Conservation (phyloP, 2,797 vertebrate genomes). For the Eupleurogrammus muticus region DNA sequence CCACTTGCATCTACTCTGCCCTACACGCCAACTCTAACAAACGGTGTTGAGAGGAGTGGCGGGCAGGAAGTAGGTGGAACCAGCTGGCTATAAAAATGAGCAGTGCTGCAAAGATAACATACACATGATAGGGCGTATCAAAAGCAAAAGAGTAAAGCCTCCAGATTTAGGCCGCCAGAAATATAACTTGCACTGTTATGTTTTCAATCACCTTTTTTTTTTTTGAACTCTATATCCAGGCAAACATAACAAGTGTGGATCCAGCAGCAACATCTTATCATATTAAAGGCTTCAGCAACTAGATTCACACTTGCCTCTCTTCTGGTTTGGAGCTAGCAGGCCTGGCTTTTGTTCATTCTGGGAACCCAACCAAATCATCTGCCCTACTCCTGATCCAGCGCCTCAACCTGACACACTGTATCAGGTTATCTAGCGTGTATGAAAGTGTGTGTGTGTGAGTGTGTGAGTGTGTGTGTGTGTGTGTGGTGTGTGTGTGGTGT, state of each 20-base stretch:
- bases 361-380: conserved; percentile 64
- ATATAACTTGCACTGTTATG: neutral
- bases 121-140: neutral
- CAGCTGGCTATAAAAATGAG: conserved; percentile 15
- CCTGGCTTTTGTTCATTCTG: conserved; percentile 51
- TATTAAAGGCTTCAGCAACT: conserved; percentile 13
- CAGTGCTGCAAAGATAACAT: conserved; percentile 13
- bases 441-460: conserved; percentile 45
- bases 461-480: conserved; percentile 7
- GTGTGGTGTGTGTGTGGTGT: too few relatives aligned
- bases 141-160: conserved; percentile 11
- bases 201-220: neutral
- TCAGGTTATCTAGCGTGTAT: conserved; percentile 65
- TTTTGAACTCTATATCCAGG: neutral
- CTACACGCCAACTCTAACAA: conserved; percentile 55
- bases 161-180: conserved; percentile 1
- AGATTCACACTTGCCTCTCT: conserved; percentile 39
- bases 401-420: conserved; percentile 71
- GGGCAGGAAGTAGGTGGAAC: conserved; percentile 56
- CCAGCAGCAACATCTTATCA: conserved; percentile 18
- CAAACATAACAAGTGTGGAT: conserved; percentile 9
- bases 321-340: conserved; percentile 18
- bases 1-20: conserved; percentile 57
- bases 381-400: conserved; percentile 64
- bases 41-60: conserved; percentile 43